These are phyloP conservation scores for Pocillopora meandrina DNA, from an alignment of 92 coral and sea anemone genomes.

Conservation along the genomic window DNA sequence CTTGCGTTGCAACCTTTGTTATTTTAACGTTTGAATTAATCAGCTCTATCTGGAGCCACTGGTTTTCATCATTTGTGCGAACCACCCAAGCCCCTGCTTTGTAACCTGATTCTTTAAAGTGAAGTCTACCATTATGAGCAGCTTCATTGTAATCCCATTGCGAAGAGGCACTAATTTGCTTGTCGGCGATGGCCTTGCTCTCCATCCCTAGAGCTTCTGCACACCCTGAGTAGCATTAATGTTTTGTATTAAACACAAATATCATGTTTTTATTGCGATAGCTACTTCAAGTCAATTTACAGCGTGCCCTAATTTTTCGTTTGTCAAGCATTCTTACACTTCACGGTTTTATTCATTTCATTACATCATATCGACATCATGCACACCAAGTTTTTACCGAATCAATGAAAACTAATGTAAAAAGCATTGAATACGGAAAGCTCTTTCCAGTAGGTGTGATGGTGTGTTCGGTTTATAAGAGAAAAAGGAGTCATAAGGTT, in stretches of 20 bases:
- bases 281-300: too few relatives aligned
- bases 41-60: conserved; percentile 20
- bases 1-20: conserved; percentile 25
- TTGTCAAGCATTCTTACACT: too few relatives aligned
- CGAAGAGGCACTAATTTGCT: conserved; percentile 7
- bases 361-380: too few relatives aligned
- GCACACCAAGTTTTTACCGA: too few relatives aligned
- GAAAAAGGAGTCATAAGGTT: too few relatives aligned
- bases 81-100: conserved; percentile 19
- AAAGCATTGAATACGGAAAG: too few relatives aligned
- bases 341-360: too few relatives aligned
- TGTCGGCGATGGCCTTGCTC: not conserved
- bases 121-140: conserved; percentile 5
- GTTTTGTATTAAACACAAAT: not conserved
- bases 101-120: not conserved
- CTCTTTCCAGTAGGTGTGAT: too few relatives aligned
- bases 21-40: not conserved
- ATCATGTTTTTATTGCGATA: too few relatives aligned
- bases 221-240: not conserved
- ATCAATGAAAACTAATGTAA: too few relatives aligned
- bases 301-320: too few relatives aligned
- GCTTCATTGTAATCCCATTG: not conserved
- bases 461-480: too few relatives aligned
- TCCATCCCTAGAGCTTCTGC: conserved; percentile 22
- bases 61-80: not conserved